phyloP scores from a whole-genome alignment of 2,797 vertebrate species.

The Phoxinus dragarum region DNA sequence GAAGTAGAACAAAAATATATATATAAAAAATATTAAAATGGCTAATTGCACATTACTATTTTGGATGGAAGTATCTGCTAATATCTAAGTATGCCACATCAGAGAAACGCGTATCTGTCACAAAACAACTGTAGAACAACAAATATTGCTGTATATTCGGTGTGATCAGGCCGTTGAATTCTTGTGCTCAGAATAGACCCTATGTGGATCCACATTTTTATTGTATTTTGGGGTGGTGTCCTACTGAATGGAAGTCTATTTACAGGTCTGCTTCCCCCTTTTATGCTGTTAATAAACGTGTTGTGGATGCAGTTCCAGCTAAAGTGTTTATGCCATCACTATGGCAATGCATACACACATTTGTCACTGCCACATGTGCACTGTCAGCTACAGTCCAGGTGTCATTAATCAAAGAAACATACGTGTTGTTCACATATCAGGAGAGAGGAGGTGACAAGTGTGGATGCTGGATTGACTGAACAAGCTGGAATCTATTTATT shows the following conservation, averaged over 20 bases:
- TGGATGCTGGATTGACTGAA: background rate
- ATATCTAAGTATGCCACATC: background rate
- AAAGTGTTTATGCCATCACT: constrained; percentile 74
- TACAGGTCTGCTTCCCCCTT: background rate
- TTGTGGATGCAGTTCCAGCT: constrained; percentile 74
- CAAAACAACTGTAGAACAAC: background rate
- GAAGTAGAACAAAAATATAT: background rate
- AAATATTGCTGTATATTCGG: background rate
- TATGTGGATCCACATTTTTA: background rate
- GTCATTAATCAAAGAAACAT: constrained; percentile 82
- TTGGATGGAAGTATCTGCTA: background rate
- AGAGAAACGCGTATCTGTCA: background rate
- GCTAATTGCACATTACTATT: background rate
- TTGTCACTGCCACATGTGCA: constrained; percentile 75
- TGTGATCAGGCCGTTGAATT: background rate
- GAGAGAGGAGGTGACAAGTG: constrained; percentile 68
- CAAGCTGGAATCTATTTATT: constrained; percentile 34
- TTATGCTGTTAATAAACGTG: constrained; percentile 70
- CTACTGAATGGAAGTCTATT: constrained; percentile 2
- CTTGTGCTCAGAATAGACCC: background rate
- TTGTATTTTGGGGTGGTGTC: background rate
- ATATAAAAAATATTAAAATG: background rate
- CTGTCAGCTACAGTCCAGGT: constrained; percentile 63
- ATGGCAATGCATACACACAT: constrained; percentile 83
- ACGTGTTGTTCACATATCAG: constrained; percentile 76